phyloP scores from a whole-genome alignment of 2,888 invertebrate genomes.

The Melanostoma scalare region DNA sequence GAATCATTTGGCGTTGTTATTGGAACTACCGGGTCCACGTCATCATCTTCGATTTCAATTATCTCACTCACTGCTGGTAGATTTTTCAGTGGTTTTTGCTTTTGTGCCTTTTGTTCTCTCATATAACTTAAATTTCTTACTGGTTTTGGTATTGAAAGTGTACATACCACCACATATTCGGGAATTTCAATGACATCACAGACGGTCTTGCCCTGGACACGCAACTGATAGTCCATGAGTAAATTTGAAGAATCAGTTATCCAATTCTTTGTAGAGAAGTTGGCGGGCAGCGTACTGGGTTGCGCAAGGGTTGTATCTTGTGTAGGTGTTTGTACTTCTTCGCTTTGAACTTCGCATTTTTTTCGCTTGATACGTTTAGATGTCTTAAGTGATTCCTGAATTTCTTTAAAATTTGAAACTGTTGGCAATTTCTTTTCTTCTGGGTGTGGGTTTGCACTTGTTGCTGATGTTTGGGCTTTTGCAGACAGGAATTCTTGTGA shows the following conservation, averaged over 20 bases:
- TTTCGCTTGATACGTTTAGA: too few relatives aligned
- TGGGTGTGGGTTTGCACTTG: too few relatives aligned
- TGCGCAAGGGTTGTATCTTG: not conserved
- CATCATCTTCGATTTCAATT: too few relatives aligned
- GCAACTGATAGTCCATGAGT: constrained; percentile 37
- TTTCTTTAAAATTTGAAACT: too few relatives aligned
- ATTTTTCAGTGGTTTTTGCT: not conserved
- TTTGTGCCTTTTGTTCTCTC: not conserved
- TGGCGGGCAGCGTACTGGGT: not conserved
- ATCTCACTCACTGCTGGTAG: not conserved
- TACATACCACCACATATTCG: constrained; percentile 28
- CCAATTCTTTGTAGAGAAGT: not conserved
- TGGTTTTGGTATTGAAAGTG: not conserved
- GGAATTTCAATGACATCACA: constrained; percentile 51
- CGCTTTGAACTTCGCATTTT: too few relatives aligned
- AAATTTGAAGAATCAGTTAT: constrained; percentile 21
- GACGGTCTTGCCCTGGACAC: constrained; percentile 18
- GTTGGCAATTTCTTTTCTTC: too few relatives aligned
- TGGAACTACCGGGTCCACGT: too few relatives aligned
- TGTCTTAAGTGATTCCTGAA: too few relatives aligned
- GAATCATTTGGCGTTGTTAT: too few relatives aligned
- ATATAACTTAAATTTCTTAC: too few relatives aligned
- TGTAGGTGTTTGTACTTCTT: not conserved
- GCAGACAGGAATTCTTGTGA: not conserved
- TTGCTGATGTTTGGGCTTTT: too few relatives aligned